phyloP scores from a whole-genome alignment of 2,888 invertebrate genomes.

The Ormyrus nitidulus region DNA sequence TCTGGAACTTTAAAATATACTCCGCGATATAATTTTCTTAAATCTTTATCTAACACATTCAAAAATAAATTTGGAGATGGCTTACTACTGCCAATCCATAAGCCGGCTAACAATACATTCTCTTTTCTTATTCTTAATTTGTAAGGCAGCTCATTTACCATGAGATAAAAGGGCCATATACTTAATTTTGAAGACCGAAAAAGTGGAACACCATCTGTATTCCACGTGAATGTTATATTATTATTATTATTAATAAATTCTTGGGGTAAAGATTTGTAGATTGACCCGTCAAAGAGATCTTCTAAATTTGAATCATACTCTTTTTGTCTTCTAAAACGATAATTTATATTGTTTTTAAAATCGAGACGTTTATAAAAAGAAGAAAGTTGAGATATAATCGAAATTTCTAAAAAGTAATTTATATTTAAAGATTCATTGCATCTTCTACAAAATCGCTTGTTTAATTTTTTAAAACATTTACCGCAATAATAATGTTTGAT shows the following conservation, averaged over 20 bases:
- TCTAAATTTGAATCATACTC: constrained; percentile 44
- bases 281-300: constrained; percentile 56
- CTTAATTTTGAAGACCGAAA: constrained; percentile 58
- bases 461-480: constrained; percentile 28
- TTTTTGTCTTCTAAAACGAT: constrained; percentile 55
- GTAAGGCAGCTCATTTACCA: constrained; percentile 57
- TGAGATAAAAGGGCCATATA: constrained; percentile 59
- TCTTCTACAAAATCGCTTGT: constrained; percentile 18
- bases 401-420: constrained; percentile 51
- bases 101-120: constrained; percentile 55
- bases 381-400: constrained; percentile 39
- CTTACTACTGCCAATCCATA: constrained; percentile 54
- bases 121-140: constrained; percentile 50
- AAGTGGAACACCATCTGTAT: constrained; percentile 58
- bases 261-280: constrained; percentile 38
- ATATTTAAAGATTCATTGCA: neutral
- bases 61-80: too few relatives aligned
- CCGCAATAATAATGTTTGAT: constrained; percentile 47
- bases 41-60: constrained; percentile 44
- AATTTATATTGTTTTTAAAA: constrained; percentile 50
- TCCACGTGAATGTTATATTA: constrained; percentile 59
- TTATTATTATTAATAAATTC: constrained; percentile 47
- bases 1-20: constrained; percentile 8
- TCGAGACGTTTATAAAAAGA: constrained; percentile 26
- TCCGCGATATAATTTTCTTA: neutral